A percentile compares a stretch with the other conserved stretches of the same genome.
Evolutionary conservation across 1,140 invertebrate species (phyloP).

Genomic region (Drosophila kurseongensis): DNA sequence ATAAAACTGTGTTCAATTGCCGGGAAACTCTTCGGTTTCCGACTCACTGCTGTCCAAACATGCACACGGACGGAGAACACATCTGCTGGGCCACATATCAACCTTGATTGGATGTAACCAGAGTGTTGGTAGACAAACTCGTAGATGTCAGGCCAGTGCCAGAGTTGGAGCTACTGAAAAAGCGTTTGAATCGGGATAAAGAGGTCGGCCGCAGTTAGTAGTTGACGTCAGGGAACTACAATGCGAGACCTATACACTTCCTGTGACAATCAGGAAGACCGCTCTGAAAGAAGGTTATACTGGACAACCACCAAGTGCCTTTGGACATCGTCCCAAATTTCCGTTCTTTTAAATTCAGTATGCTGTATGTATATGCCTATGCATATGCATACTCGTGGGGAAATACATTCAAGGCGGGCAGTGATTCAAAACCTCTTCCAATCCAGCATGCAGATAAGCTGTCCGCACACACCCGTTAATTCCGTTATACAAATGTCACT

Average conservation of each 20-base stretch:
- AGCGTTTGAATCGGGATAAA: constrained; percentile 24
- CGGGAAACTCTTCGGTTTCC: constrained; percentile 62
- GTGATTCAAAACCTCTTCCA: constrained; percentile 10
- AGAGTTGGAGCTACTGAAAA: constrained; percentile 15
- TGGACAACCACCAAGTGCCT: constrained; percentile 3
- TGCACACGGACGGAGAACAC: constrained; percentile 2
- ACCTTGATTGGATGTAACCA: constrained; percentile 48
- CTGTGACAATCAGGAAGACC: constrained; percentile 17
- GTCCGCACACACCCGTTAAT: constrained; percentile 35
- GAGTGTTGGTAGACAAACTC: constrained; percentile 34
- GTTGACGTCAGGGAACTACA: not conserved
- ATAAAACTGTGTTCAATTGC: constrained; percentile 65
- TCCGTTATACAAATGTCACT: constrained; percentile 58
- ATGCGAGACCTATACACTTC: constrained; percentile 27
- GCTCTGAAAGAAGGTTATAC: constrained; percentile 13
- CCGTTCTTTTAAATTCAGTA: constrained; percentile 43
- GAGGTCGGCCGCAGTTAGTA: constrained; percentile 5
- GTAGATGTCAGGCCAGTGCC: constrained; percentile 13
- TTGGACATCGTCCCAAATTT: constrained; percentile 44
- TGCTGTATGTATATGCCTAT: not conserved
- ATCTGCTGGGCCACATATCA: constrained; percentile 34
- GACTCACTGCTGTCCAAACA: constrained; percentile 62
- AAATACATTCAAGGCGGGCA: not conserved
- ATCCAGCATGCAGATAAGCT: constrained; percentile 35
- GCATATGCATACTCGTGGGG: not conserved